Percentiles rank a stretch among this genome's conserved stretches.
Evolutionary conservation across 2,888 invertebrate genomes (phyloP).

Genomic region (Stenodera caucasica): DNA sequence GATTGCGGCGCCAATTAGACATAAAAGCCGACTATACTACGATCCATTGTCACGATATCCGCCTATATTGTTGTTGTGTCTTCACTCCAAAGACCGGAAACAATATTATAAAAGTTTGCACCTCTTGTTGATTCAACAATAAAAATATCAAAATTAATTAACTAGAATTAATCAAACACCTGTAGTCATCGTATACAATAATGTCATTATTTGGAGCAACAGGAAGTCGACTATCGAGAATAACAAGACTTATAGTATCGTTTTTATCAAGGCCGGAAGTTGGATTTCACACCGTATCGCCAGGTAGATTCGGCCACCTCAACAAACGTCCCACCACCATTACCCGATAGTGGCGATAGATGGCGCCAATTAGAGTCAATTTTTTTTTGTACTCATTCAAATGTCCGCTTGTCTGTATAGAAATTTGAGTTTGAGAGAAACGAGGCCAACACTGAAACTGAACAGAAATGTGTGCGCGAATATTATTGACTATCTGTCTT

Average conservation of each 20-base stretch:
- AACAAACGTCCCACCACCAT: too few relatives aligned
- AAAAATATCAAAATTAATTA: not conserved
- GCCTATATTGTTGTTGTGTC: not conserved
- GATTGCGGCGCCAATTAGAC: slow-evolving; percentile 2
- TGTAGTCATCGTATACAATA: not conserved
- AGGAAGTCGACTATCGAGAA: slow-evolving; percentile 7
- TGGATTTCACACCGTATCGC: slow-evolving; percentile 13
- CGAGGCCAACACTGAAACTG: slow-evolving; percentile 30
- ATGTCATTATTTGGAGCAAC: not conserved
- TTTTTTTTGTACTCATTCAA: not conserved
- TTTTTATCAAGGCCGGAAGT: too few relatives aligned
- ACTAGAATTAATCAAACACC: not conserved
- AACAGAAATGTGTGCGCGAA: slow-evolving; percentile 42
- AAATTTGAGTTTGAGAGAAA: slow-evolving; percentile 29
- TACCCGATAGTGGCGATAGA: not conserved
- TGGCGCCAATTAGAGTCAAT: not conserved
- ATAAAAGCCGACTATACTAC: slow-evolving; percentile 9
- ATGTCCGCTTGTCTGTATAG: slow-evolving; percentile 1
- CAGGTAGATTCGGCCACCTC: too few relatives aligned
- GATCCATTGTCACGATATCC: slow-evolving; percentile 3
- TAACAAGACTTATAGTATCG: too few relatives aligned
- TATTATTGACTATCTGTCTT: slow-evolving; percentile 58
- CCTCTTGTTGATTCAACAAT: too few relatives aligned
- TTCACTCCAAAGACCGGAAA: not conserved
- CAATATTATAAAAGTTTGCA: not conserved